phyloP scores from a whole-genome alignment of 2,888 invertebrate species.

The Seira musarum region DNA sequence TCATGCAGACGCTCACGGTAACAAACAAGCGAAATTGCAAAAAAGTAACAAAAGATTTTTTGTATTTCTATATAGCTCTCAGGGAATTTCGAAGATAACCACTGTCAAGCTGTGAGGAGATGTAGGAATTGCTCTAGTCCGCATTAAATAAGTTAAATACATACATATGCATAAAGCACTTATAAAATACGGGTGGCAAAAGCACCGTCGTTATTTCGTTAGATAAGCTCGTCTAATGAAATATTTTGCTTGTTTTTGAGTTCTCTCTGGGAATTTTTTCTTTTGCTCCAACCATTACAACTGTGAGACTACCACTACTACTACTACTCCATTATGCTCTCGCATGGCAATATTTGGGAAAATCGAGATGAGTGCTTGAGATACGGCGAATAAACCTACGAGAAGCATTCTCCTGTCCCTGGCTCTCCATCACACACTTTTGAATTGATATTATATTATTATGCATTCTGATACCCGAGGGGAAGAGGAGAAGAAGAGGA shows the following conservation, averaged over 20 bases:
- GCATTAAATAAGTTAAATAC: no score
- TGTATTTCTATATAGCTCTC: no score
- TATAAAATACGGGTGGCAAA: constrained; percentile 51
- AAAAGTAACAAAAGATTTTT: constrained; percentile 37
- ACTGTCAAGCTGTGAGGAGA: background rate
- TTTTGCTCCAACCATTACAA: no score
- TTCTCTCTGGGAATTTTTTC: constrained; percentile 30
- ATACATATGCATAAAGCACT: no score
- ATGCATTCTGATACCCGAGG: constrained; percentile 40
- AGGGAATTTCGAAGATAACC: background rate
- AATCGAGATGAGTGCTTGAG: background rate
- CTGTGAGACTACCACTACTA: constrained; percentile 29
- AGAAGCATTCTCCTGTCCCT: background rate
- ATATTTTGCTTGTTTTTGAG: constrained; percentile 49
- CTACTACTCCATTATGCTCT: constrained; percentile 17
- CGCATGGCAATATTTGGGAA: background rate
- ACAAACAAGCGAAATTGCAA: constrained; percentile 24
- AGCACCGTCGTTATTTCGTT: constrained; percentile 31
- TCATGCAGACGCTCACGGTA: constrained; percentile 8
- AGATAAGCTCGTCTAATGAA: constrained; percentile 55
- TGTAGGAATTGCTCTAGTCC: no score
- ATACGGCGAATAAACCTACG: background rate
- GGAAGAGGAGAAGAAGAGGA: constrained; percentile 50
- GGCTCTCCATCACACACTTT: background rate
- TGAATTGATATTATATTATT: background rate